Base-by-base conservation (phyloP, 2,113 vertebrate genomes). In the Sinocyclocheilus grahami region DNA sequence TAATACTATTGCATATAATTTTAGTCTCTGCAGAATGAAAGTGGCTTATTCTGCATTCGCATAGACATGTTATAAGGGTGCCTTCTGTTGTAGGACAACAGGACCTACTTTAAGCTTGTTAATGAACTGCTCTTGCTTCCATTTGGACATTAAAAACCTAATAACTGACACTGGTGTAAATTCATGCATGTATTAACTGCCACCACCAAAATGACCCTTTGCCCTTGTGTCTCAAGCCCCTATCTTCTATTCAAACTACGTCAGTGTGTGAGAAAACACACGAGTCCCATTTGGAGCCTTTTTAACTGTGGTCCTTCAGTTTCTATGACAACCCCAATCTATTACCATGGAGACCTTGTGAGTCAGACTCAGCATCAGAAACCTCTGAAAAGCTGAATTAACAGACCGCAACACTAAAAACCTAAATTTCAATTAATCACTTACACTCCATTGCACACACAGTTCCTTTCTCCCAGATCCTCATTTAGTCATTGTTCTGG, bases 1-100 rank as follows among this genome's bases (percentile, higher is more conserved):
- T 46, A 51, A 9, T 9, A 10, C 7, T 55, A 5, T 76, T 39
- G 2, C 33, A 63, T n/a, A 8, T 60, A 22, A 55, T 62, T 11
- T 2, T 48, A 48, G 11, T 48, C 46, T 12, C 10, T 48, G 10
- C 10, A 48, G 11, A 46, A 46, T 46, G 1, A 46, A 46, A 46
- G 42, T 48, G 46, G 46, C 46, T 48, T 48, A 16, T 62, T 51
- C 48, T 65, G 14, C 22, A 18, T 46, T 67, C 7, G 4, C 42
- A 20, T 51, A 82, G 79, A 67, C 79, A 85, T 48, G 3, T 48
- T 48, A 48, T 48, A 12, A 71, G 79, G 74, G 90, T 91, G 92
- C 93, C 93, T 93, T 92, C 82, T 90, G 85, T 83, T 87, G 67
- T 77, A 89, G 39, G 65, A 87, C 79, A 13, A 58, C 80, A 85